phyloP scores from a whole-genome alignment of 1,140 invertebrate genomes.

The Macrotrachela quadricornifera region DNA sequence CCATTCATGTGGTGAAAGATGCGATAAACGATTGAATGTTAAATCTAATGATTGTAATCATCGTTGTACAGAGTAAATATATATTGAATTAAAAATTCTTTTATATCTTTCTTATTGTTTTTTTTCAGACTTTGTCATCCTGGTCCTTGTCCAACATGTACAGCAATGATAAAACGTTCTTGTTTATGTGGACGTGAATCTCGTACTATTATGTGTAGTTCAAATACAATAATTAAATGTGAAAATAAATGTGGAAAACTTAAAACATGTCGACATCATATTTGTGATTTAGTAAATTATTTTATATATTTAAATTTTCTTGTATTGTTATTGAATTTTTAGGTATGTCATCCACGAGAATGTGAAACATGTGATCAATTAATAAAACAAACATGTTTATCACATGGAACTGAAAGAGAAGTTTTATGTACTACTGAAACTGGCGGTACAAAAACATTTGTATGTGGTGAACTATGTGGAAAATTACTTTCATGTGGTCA shows the following conservation, averaged over 20 bases:
- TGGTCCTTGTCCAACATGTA: constrained; percentile 52
- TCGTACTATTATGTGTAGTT: constrained; percentile 3
- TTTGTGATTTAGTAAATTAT: constrained; percentile 27
- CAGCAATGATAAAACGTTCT: constrained; percentile 34
- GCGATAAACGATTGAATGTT: constrained; percentile 51
- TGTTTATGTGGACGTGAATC: constrained; percentile 33
- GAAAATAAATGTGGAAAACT: constrained; percentile 12
- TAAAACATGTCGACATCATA: constrained; percentile 25
- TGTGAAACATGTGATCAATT: constrained; percentile 22
- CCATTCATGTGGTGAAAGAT: constrained; percentile 38
- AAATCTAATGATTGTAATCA: constrained; percentile 42
- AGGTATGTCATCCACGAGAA: constrained; percentile 20
- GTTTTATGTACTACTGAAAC: constrained; percentile 33
- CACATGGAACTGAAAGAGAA: constrained; percentile 34
- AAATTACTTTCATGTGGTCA: constrained; percentile 24
- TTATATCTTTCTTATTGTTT: background rate
- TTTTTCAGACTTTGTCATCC: constrained; percentile 54
- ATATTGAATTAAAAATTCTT: background rate
- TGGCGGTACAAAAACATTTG: constrained; percentile 24
- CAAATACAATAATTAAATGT: constrained; percentile 1
- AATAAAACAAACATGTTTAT: constrained; percentile 29
- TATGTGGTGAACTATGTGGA: constrained; percentile 27
- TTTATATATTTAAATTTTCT: no score
- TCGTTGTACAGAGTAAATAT: constrained; percentile 45
- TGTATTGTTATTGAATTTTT: no score